Conservation (phyloP, 1,140 invertebrate genomes). For the Drosophila repletoides region DNA sequence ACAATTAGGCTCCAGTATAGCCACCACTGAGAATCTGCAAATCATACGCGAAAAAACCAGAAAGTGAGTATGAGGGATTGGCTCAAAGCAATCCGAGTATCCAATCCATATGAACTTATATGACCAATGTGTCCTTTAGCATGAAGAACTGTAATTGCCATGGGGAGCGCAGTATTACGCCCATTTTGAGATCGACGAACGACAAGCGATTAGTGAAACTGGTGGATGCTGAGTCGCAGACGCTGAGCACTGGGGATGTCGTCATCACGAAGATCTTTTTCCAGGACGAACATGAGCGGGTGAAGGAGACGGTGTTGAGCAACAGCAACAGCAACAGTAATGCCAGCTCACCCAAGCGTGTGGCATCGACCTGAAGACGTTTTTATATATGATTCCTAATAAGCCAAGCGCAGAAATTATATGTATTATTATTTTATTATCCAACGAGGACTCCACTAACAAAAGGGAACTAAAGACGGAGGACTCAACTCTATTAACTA, state of each 20-base stretch:
- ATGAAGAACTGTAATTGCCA: slow-evolving; percentile 79
- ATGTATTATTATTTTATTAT: slow-evolving; percentile 58
- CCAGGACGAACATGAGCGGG: slow-evolving; percentile 86
- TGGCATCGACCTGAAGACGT: slow-evolving; percentile 48
- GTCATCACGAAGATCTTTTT: slow-evolving; percentile 95
- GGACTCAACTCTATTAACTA: slow-evolving; percentile 34
- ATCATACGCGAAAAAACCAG: slow-evolving; percentile 74
- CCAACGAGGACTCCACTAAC: slow-evolving; percentile 17
- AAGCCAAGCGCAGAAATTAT: slow-evolving; percentile 51
- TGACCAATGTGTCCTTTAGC: slow-evolving; percentile 33
- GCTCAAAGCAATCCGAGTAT: too few relatives aligned
- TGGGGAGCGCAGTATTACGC: slow-evolving; percentile 72
- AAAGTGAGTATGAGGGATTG: slow-evolving; percentile 65
- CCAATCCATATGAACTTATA: too few relatives aligned
- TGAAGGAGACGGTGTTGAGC: slow-evolving; percentile 83
- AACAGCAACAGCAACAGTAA: slow-evolving; percentile 68
- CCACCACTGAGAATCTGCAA: slow-evolving; percentile 79
- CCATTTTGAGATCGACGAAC: slow-evolving; percentile 47
- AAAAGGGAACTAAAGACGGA: slow-evolving; percentile 31
- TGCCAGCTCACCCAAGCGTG: slow-evolving; percentile 81
- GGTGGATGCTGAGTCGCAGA: slow-evolving; percentile 87
- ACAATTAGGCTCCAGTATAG: slow-evolving; percentile 74
- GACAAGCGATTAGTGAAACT: slow-evolving; percentile 69
- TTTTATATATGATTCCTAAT: slow-evolving; percentile 64
- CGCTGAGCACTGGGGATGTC: slow-evolving; percentile 95